Conservation (phyloP, 2,888 invertebrate genomes). For the Lysandra bellargus region DNA sequence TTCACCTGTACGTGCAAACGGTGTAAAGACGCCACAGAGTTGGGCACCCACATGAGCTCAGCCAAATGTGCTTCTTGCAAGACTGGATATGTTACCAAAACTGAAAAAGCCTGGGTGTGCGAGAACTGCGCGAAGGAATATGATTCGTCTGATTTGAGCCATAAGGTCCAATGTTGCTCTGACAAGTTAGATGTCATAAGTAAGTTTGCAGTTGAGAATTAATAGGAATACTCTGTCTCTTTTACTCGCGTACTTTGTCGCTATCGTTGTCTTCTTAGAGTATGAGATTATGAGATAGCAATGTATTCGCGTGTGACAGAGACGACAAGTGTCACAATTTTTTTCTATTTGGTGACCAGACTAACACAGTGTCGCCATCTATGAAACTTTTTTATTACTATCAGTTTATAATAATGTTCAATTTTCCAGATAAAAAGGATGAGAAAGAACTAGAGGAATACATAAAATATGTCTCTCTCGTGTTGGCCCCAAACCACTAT, state of each 20-base stretch:
- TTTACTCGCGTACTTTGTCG: too few species aligned
- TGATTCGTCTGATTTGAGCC: slow-evolving; percentile 49
- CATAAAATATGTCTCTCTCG: slow-evolving; percentile 75
- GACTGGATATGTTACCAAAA: slow-evolving; percentile 62
- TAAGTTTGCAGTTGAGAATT: slow-evolving; percentile 46
- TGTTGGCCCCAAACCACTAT: slow-evolving; percentile 85
- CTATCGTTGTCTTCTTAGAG: too few species aligned
- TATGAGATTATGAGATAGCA: too few species aligned
- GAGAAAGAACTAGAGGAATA: slow-evolving; percentile 73
- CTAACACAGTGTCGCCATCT: background rate
- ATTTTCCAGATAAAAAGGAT: slow-evolving; percentile 68
- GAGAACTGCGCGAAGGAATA: slow-evolving; percentile 67
- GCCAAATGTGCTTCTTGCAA: slow-evolving; percentile 84
- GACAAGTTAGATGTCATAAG: slow-evolving; percentile 67
- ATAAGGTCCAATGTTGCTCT: slow-evolving; percentile 63
- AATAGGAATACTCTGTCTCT: too few species aligned
- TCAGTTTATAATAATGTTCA: background rate
- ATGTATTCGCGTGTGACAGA: too few species aligned
- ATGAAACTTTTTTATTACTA: background rate
- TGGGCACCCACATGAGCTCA: slow-evolving; percentile 86
- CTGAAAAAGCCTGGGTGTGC: slow-evolving; percentile 76
- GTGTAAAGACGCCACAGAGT: slow-evolving; percentile 85
- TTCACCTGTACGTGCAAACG: slow-evolving; percentile 85
- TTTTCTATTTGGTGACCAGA: background rate
- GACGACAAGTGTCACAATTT: too few species aligned